Evolutionary conservation across 2,888 invertebrate species (phyloP).

Genomic region (Coenonympha arcania): DNA sequence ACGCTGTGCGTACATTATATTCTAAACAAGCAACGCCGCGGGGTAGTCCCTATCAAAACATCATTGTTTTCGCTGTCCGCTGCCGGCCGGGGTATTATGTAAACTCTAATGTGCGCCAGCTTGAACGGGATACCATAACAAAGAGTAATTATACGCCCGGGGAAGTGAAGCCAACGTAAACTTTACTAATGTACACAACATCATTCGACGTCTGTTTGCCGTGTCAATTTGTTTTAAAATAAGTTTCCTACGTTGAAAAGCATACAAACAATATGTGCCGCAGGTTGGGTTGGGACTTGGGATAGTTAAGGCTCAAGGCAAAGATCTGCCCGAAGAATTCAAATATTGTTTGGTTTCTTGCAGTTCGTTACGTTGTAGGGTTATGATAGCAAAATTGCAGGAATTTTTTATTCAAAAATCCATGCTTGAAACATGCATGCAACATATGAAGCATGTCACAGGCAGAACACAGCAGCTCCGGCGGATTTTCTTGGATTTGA

Average conservation of each 20-base stretch:
- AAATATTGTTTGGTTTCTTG: no score
- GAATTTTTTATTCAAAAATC: no score
- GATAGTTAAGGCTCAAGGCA: no score
- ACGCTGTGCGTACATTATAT: constrained; percentile 55
- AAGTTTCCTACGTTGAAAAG: constrained; percentile 4
- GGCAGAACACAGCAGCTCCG: no score
- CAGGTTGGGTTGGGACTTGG: background rate
- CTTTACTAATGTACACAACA: constrained; percentile 23
- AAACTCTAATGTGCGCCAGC: constrained; percentile 26
- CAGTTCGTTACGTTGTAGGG: no score
- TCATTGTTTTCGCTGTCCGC: constrained; percentile 59
- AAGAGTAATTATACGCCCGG: constrained; percentile 28
- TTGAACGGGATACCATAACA: constrained; percentile 27
- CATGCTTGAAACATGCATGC: no score
- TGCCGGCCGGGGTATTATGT: constrained; percentile 32
- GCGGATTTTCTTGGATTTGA: no score
- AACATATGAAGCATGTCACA: no score
- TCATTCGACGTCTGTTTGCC: constrained; percentile 19
- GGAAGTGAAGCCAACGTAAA: constrained; percentile 25
- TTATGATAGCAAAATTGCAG: no score
- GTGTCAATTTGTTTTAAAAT: constrained; percentile 16
- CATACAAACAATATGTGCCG: background rate
- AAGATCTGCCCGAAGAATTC: no score
- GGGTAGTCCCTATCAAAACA: constrained; percentile 63
- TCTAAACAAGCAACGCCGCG: constrained; percentile 55